Base-by-base conservation (phyloP, 2,113 vertebrate genomes). In the Prolemur simus region DNA sequence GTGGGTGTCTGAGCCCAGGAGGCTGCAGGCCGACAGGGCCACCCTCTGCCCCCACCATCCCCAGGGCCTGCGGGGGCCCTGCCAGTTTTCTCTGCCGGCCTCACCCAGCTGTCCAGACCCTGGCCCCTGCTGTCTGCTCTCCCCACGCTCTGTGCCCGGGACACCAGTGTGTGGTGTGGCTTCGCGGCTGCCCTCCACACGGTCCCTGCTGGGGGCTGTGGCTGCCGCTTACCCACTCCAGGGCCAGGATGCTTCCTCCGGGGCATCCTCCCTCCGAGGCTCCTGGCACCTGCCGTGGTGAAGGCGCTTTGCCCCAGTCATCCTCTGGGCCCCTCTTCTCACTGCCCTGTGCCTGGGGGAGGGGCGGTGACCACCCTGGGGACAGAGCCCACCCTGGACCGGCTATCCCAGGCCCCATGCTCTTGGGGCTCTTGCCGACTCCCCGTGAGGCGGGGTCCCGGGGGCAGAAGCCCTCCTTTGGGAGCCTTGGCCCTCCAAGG, bases 221-320 rank as follows among this genome's bases (percentile, higher is more conserved):
- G 68, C 49, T 4, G 0, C 58, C 27, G 2, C 15, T 71, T 10
- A n/a, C 64, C 32, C 0, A 0, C 32, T 23, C 37, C 11, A 3
- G 54, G 84, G 73, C 21, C 18, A 20, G 66, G 49, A 4, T 25
- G 60, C 14, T 0, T 20, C 73, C 66, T 56, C 54, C 6, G 20
- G 17, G 54, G 54, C 54, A 56, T 56, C 54, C 12, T 54, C 83
- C 52, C 5, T 13, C 4, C 4, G 0, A 8, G 52, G 32, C 3
- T 23, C 18, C 18, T 29, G 0, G 29, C 15, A 11, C 25, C 21
- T 8, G 0, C 11, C 1, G 0, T 17, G 13, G 0, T 12, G 20
- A 39, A n/a, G 39, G 32, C 7, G 0, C 37, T 10, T 5, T 1
- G 6, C 37, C 27, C 74, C 2, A 23, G 8, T 32, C n/a, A 17